A percentile compares a stretch with the other conserved stretches of the same genome.
phyloP scores from a whole-genome alignment of 2,797 vertebrate species.

The Botia kubotai region DNA sequence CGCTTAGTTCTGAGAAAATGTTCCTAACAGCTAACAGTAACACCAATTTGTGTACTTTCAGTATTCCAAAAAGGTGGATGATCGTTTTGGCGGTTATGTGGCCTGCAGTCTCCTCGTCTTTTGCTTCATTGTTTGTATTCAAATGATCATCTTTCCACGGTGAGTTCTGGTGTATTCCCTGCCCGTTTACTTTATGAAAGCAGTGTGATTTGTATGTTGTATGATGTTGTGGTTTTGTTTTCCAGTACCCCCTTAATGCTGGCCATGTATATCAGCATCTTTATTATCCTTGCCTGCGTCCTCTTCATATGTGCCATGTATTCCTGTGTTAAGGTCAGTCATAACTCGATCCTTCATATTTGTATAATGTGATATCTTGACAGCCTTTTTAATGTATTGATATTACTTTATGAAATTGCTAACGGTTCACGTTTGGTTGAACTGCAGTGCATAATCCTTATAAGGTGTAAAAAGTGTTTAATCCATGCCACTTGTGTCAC shows the following conservation, averaged over 20 bases:
- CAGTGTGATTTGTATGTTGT: neutral
- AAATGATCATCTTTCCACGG: constrained; percentile 87
- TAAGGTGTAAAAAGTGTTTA: too few species aligned
- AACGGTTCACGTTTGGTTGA: neutral
- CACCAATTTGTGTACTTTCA: constrained; percentile 64
- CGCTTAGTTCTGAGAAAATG: neutral
- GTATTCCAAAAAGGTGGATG: constrained; percentile 95
- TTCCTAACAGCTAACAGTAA: neutral
- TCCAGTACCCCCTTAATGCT: constrained; percentile 87
- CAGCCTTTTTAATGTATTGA: neutral
- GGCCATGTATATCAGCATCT: constrained; percentile 85
- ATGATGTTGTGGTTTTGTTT: constrained; percentile 50
- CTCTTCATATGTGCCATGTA: constrained; percentile 91
- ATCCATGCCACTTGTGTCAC: too few species aligned
- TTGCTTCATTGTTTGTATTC: constrained; percentile 90
- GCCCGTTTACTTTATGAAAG: neutral
- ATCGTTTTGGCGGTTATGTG: constrained; percentile 91
- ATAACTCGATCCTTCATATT: constrained; percentile 53
- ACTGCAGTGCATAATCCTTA: too few species aligned
- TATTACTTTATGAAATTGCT: neutral
- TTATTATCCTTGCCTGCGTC: constrained; percentile 85
- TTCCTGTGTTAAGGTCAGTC: constrained; percentile 89
- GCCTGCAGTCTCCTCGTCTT: constrained; percentile 90
- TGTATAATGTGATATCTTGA: constrained; percentile 46
- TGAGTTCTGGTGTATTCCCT: constrained; percentile 71